Percentiles rank a stretch among this genome's conserved stretches.
phyloP scores from a whole-genome alignment of 2,888 invertebrate species.

The Mycalesis mineus region DNA sequence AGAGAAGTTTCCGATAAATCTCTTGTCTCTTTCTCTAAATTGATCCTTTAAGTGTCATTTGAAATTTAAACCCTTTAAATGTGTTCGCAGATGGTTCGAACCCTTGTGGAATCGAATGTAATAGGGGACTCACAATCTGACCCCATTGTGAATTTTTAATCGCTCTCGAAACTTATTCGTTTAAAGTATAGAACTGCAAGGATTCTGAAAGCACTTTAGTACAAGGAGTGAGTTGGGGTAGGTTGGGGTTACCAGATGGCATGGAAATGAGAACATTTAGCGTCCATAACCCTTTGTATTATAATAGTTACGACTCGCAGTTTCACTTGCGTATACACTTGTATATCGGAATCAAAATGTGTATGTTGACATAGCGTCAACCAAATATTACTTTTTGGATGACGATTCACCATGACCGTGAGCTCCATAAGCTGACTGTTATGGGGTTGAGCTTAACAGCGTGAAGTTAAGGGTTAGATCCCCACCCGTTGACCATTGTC shows the following conservation, averaged over 20 bases:
- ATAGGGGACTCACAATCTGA: constrained; percentile 17
- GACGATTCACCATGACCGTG: too few species aligned
- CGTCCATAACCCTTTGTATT: too few species aligned
- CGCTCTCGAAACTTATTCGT: constrained; percentile 13
- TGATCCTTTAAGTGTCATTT: constrained; percentile 22
- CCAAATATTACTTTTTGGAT: too few species aligned
- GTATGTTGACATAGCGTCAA: too few species aligned
- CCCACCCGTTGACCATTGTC: too few species aligned
- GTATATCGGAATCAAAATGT: too few species aligned
- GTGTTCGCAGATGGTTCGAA: constrained; percentile 14
- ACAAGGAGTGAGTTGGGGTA: not conserved
- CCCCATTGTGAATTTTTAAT: constrained; percentile 28
- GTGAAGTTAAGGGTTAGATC: too few species aligned
- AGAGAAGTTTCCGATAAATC: not conserved
- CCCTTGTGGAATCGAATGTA: constrained; percentile 17
- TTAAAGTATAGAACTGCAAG: constrained; percentile 6
- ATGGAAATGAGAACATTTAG: too few species aligned
- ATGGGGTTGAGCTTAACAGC: too few species aligned
- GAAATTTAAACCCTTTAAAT: constrained; percentile 23
- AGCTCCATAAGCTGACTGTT: too few species aligned
- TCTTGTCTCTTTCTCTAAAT: not conserved
- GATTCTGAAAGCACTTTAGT: not conserved
- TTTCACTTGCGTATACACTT: too few species aligned
- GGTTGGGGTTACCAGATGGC: not conserved
- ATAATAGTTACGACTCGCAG: too few species aligned